Conservation (phyloP, 1,140 invertebrate genomes). For the Odontomachus brunneus region DNA sequence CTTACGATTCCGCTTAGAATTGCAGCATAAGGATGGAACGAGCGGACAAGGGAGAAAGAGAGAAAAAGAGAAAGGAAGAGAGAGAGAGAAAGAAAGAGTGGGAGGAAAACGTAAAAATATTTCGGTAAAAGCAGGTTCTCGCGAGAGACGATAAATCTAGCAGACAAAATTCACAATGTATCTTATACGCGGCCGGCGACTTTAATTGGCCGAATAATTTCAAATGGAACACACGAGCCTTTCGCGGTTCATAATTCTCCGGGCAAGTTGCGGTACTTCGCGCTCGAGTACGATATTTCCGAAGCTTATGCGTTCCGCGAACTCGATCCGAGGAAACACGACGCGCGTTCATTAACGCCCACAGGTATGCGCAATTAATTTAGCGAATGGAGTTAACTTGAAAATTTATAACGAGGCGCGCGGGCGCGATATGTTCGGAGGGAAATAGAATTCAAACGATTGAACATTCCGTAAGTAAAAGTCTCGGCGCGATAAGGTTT, state of each 20-base stretch:
- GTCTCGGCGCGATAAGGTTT: too few relatives aligned
- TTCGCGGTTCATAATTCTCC: background rate
- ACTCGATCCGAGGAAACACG: background rate
- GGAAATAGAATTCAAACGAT: too few relatives aligned
- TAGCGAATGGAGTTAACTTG: background rate
- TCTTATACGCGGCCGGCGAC: background rate
- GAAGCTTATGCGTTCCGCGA: background rate
- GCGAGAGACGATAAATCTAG: background rate
- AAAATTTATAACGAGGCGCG: background rate
- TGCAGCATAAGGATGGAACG: too few relatives aligned
- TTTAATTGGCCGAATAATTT: constrained; percentile 17
- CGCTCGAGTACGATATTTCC: background rate
- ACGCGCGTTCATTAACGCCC: background rate
- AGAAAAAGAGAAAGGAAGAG: too few relatives aligned
- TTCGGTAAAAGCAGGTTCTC: background rate
- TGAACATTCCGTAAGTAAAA: too few relatives aligned
- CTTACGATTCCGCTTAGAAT: too few relatives aligned
- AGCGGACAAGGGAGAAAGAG: too few relatives aligned
- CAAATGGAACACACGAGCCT: background rate
- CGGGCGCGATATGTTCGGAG: too few relatives aligned
- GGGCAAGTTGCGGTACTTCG: background rate
- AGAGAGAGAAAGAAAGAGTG: too few relatives aligned
- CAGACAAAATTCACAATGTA: background rate
- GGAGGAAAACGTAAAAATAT: background rate
- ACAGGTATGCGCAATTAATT: background rate